A percentile compares a stretch with the other conserved stretches of the same genome.
These are phyloP conservation scores for Miichthys miiuy DNA, from an alignment of 2,797 vertebrate genomes.

Conservation along the genomic window DNA sequence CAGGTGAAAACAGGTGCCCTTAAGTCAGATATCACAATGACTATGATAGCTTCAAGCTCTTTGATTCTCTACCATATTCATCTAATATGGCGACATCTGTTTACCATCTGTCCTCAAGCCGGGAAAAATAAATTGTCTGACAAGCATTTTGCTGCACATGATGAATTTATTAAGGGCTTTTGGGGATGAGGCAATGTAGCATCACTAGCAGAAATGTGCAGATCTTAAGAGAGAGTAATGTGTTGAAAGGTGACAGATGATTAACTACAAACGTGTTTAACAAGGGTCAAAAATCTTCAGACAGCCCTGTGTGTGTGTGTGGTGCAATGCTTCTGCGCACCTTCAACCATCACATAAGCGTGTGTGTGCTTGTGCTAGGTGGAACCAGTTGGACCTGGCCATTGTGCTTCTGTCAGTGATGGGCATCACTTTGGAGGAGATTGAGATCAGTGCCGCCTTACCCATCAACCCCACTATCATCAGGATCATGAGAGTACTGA, in stretches of 20 bases:
- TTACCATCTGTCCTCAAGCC: constrained; percentile 30
- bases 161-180: constrained; percentile 36
- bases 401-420: constrained; percentile 97
- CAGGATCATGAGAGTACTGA: constrained; percentile 96
- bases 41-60: background rate
- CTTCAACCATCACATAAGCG: constrained; percentile 18
- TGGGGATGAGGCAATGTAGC: background rate
- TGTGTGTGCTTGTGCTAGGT: constrained; percentile 79
- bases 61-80: background rate
- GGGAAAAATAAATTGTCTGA: constrained; percentile 27
- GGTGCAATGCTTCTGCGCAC: constrained; percentile 5
- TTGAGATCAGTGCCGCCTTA: constrained; percentile 95
- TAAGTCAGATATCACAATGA: constrained; percentile 1
- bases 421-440: constrained; percentile 97
- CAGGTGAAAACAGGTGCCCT: constrained; percentile 5
- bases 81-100: constrained; percentile 29
- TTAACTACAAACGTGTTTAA: background rate
- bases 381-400: constrained; percentile 97
- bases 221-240: constrained; percentile 10
- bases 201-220: background rate
- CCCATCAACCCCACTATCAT: constrained; percentile 99
- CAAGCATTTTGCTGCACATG: constrained; percentile 17
- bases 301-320: constrained; percentile 3
- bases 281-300: background rate
- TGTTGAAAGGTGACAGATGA: background rate